Base-by-base conservation (phyloP, 1,140 invertebrate species). In the Hypothenemus hampei region DNA sequence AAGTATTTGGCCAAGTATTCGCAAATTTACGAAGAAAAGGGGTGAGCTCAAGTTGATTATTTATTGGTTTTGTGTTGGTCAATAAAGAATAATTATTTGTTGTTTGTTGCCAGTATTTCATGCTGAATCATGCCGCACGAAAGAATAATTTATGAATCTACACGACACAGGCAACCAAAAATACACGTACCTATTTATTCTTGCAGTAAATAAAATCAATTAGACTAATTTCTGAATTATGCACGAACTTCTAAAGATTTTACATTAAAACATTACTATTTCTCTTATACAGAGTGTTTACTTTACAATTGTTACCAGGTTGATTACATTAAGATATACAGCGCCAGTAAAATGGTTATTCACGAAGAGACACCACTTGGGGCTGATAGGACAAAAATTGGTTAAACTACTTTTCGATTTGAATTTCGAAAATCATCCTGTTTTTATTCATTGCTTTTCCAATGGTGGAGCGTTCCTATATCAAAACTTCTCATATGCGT, bases 361-460 rank as follows among this genome's bases (percentile, higher is more conserved):
- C 59, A 80, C 79, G 72, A 78, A 81, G 44, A 74, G 78, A 10
- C 72, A 77, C 18, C 78, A 80, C 57, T 77, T 86, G 69, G 71
- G 75, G 23, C 63, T 69, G 1, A 78, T 86, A 53, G 84, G 84
- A 3, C 75, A 77, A 43, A 79, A 83, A 68, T 70, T 89, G 11
- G 71, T 89, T 0, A 79, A 86, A 64, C 66, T 87, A 10, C 73
- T 89, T 10, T 65, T 73, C 7, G 81, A 84, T n/a, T 77, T 84
- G 64, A 81, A 80, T 60, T 75, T 87, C 22, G 78, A 84, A 65
- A 75, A 76, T 15, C 82, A 86, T 65, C 86, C 85, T 2, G 77
- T 89, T 29, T 83, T 89, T 46, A 83, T 90, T 64, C 87, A 90
- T 59, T 77, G 87, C 24, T 89, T 91, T 68, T 89, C 85, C 41